A percentile compares a stretch with the other conserved stretches of the same genome.
Evolutionary conservation across 1,140 invertebrate genomes (phyloP).

Genomic region (Drosophila grimshawi): DNA sequence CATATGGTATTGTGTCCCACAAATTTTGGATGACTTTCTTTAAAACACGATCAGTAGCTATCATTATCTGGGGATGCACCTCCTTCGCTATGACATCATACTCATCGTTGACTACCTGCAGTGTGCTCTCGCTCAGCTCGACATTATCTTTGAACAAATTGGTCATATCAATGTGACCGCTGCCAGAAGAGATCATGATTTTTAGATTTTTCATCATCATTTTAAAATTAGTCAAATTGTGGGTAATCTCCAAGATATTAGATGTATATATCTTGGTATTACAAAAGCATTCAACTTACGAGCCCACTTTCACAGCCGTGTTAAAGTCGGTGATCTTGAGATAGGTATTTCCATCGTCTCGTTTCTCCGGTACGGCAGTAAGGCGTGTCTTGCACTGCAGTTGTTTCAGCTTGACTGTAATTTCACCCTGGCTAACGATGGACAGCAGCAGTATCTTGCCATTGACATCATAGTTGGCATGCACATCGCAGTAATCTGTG

Average conservation of each 20-base stretch:
- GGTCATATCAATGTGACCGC: constrained; percentile 54
- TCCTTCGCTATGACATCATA: constrained; percentile 49
- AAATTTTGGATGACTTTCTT: constrained; percentile 34
- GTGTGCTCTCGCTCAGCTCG: constrained; percentile 58
- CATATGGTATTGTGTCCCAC: constrained; percentile 56
- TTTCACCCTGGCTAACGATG: constrained; percentile 46
- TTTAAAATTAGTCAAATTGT: not conserved
- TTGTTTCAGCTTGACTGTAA: constrained; percentile 32
- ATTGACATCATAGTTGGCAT: constrained; percentile 59
- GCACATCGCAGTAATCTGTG: constrained; percentile 36
- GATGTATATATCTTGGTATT: not conserved
- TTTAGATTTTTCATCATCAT: not conserved
- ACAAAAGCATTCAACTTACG: constrained; percentile 33
- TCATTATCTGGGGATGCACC: constrained; percentile 59
- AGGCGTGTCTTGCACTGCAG: constrained; percentile 34
- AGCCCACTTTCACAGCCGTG: constrained; percentile 38
- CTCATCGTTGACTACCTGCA: constrained; percentile 56
- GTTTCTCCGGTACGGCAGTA: constrained; percentile 38
- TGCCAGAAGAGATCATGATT: constrained; percentile 1
- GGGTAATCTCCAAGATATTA: not conserved
- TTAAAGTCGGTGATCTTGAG: constrained; percentile 53
- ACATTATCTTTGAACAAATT: constrained; percentile 58
- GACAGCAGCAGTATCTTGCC: constrained; percentile 64
- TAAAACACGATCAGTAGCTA: constrained; percentile 33
- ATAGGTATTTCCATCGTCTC: constrained; percentile 52